These are phyloP conservation scores for Neopelma chrysocephalum DNA, from an alignment of 2,797 vertebrate genomes.

Conservation along the genomic window DNA sequence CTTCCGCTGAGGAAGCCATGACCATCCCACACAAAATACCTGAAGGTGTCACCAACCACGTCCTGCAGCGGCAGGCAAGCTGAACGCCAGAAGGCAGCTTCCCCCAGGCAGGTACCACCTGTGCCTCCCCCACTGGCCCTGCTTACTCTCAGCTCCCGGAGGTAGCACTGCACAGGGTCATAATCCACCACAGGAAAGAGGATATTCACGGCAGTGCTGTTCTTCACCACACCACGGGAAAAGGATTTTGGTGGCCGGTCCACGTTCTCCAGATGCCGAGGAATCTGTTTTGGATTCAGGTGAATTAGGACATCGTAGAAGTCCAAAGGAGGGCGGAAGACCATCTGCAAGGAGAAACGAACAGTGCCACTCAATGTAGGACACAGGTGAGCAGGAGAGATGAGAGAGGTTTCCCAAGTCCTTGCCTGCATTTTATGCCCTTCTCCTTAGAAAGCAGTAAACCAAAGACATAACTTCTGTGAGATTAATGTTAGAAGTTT, in stretches of 20 bases:
- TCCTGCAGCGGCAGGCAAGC: background rate
- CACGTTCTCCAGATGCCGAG: slow-evolving; percentile 83
- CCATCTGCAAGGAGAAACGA: slow-evolving; percentile 74
- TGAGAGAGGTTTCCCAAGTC: background rate
- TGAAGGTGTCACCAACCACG: background rate
- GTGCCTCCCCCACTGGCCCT: rapidly evolving
- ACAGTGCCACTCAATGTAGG: background rate
- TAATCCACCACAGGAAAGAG: slow-evolving; percentile 89
- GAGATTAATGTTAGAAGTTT: background rate
- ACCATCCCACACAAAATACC: background rate
- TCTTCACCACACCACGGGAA: slow-evolving; percentile 74
- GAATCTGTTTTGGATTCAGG: slow-evolving; percentile 86
- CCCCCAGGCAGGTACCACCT: too few species aligned
- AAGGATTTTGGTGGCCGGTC: slow-evolving; percentile 80
- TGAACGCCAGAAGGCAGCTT: background rate
- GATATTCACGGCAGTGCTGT: background rate
- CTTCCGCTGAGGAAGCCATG: background rate
- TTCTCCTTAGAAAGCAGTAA: background rate
- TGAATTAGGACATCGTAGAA: slow-evolving; percentile 90
- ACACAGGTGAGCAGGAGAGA: background rate
- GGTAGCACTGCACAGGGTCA: slow-evolving; percentile 88
- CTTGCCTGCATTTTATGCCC: background rate
- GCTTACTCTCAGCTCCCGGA: slow-evolving; percentile 88
- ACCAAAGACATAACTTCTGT: background rate
- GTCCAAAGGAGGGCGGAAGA: slow-evolving; percentile 91